Percentiles rank a stretch among this genome's conserved stretches.
Evolutionary conservation across 2,113 vertebrate genomes (phyloP).

Genomic region (Hypomesus transpacificus): DNA sequence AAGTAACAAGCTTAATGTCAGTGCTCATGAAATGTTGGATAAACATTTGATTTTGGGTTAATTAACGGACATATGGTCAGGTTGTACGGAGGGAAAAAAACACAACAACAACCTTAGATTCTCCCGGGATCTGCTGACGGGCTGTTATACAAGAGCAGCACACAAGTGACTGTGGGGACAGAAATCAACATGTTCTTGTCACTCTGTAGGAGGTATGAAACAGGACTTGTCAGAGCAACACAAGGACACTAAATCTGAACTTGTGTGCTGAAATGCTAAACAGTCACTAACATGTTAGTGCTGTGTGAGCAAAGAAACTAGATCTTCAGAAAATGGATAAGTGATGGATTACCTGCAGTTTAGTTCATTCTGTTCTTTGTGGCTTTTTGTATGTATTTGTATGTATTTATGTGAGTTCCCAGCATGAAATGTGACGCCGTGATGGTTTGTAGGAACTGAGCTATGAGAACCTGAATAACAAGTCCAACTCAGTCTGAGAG

Average conservation of each 20-base stretch:
- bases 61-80: conserved; percentile 29
- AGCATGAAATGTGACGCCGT: no score
- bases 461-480: no score
- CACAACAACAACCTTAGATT: neutral
- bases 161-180: neutral
- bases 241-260: neutral
- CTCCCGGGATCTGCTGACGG: neutral
- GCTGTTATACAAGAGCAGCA: neutral
- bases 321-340: no score
- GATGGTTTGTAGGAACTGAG: no score
- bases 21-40: conserved; percentile 1
- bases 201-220: neutral
- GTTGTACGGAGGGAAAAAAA: neutral
- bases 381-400: no score
- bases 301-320: no score
- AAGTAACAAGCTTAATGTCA: conserved; percentile 7
- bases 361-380: no score
- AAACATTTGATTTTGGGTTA: conserved; percentile 15
- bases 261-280: no score
- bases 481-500: no score
- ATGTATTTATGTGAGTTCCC: no score
- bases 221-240: neutral
- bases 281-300: no score
- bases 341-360: no score
- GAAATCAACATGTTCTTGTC: neutral